These are phyloP conservation scores for Ahaetulla prasina DNA, from an alignment of 2,113 vertebrate genomes.

Conservation along the genomic window DNA sequence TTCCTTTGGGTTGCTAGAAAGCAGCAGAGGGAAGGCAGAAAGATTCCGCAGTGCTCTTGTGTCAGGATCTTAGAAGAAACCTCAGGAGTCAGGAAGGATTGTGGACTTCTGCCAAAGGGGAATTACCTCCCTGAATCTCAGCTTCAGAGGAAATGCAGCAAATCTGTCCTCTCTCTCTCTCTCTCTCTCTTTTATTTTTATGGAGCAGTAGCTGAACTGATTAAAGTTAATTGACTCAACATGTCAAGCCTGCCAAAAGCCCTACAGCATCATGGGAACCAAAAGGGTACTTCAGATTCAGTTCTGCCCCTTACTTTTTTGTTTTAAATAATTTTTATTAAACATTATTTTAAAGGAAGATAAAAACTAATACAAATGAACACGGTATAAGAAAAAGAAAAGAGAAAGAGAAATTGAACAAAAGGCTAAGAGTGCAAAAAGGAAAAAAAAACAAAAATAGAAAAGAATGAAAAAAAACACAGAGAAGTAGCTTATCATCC, in stretches of 20 bases:
- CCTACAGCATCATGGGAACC: background rate
- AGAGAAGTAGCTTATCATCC: background rate
- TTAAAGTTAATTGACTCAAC: background rate
- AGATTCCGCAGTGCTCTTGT: background rate
- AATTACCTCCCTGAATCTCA: background rate
- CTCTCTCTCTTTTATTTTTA: background rate
- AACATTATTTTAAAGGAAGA: background rate
- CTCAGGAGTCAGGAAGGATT: background rate
- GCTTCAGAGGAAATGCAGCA: background rate
- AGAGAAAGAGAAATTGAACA: background rate
- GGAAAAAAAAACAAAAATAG: background rate
- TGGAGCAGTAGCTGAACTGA: background rate
- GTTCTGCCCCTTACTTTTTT: background rate
- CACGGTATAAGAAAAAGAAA: background rate
- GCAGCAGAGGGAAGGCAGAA: background rate
- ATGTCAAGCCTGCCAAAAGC: background rate
- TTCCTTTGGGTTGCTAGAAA: background rate
- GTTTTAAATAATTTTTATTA: background rate
- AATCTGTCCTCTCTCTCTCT: background rate
- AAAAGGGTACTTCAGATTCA: background rate
- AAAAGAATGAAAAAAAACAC: background rate
- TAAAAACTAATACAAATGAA: background rate
- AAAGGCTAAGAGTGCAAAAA: background rate
- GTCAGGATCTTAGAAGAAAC: background rate
- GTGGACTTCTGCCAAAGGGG: background rate